Evolutionary conservation across 2,888 invertebrate genomes (phyloP).

Genomic region (Argyresthia albistria): DNA sequence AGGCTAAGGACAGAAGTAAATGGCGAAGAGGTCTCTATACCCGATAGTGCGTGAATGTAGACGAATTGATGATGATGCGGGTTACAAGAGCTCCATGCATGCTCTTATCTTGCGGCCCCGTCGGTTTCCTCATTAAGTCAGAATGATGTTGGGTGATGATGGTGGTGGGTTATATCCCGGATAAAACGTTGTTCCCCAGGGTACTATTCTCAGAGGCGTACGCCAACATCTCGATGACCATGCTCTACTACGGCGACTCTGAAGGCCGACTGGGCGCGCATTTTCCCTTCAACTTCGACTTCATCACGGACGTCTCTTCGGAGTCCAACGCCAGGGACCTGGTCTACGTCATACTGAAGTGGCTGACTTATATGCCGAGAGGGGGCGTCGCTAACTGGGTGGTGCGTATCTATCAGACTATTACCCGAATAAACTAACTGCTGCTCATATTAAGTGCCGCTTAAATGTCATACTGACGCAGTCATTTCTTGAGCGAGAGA

Average conservation of each 20-base stretch:
- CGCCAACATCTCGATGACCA: slow-evolving; percentile 62
- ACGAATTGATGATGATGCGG: too few relatives aligned
- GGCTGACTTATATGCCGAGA: slow-evolving; percentile 73
- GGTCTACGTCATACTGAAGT: slow-evolving; percentile 62
- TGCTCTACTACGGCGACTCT: slow-evolving; percentile 74
- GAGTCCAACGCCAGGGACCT: slow-evolving; percentile 58
- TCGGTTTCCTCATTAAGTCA: too few relatives aligned
- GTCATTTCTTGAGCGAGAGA: too few relatives aligned
- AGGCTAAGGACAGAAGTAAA: too few relatives aligned
- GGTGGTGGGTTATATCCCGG: background rate
- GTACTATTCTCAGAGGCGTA: slow-evolving; percentile 76
- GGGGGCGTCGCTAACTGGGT: slow-evolving; percentile 77
- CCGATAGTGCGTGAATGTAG: too few relatives aligned
- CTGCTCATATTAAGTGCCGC: too few relatives aligned
- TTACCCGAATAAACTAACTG: too few relatives aligned
- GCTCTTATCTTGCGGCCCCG: too few relatives aligned
- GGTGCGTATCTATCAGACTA: slow-evolving; percentile 40
- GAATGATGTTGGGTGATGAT: background rate
- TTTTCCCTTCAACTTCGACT: slow-evolving; percentile 78
- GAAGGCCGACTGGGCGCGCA: slow-evolving; percentile 57
- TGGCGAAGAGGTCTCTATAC: too few relatives aligned
- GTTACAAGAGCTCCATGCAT: too few relatives aligned
- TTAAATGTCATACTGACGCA: too few relatives aligned
- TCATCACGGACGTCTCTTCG: slow-evolving; percentile 61
- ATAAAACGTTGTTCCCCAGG: slow-evolving; percentile 25